phyloP scores from a whole-genome alignment of 2,888 invertebrate genomes.

The Oligia latruncula region DNA sequence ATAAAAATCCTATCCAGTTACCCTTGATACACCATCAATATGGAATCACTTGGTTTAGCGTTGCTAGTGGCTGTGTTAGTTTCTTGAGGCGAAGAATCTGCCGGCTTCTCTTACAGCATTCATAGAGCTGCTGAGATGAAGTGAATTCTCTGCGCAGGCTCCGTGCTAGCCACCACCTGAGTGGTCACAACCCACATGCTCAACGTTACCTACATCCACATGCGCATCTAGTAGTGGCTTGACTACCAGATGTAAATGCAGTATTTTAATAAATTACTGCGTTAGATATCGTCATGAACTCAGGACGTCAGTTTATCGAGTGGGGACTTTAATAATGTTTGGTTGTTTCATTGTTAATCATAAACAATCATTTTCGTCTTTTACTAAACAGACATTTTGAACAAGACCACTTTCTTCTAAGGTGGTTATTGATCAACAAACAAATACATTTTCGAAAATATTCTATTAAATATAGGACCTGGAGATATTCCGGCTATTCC shows the following conservation, averaged over 20 bases:
- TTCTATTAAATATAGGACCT: neutral
- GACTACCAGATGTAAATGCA: neutral
- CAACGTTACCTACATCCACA: neutral
- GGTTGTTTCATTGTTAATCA: neutral
- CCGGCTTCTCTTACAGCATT: neutral
- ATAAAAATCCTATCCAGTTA: conserved; percentile 55
- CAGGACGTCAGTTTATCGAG: neutral
- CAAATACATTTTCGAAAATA: neutral
- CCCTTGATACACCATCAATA: conserved; percentile 39
- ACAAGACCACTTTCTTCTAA: too few species aligned
- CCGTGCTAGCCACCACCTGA: neutral
- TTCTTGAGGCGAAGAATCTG: neutral
- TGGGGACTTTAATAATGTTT: neutral
- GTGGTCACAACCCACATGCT: neutral
- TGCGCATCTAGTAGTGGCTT: neutral
- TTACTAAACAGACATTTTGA: neutral
- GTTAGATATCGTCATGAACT: neutral
- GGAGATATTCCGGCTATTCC: neutral
- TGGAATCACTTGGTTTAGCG: conserved; percentile 34
- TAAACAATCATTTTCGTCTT: neutral
- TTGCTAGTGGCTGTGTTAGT: conserved; percentile 5
- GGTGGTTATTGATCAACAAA: neutral
- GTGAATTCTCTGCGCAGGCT: conserved; percentile 15
- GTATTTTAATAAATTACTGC: neutral
- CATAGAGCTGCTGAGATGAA: neutral